Conservation (phyloP, 2,797 vertebrate genomes). For the Halcyon badia region DNA sequence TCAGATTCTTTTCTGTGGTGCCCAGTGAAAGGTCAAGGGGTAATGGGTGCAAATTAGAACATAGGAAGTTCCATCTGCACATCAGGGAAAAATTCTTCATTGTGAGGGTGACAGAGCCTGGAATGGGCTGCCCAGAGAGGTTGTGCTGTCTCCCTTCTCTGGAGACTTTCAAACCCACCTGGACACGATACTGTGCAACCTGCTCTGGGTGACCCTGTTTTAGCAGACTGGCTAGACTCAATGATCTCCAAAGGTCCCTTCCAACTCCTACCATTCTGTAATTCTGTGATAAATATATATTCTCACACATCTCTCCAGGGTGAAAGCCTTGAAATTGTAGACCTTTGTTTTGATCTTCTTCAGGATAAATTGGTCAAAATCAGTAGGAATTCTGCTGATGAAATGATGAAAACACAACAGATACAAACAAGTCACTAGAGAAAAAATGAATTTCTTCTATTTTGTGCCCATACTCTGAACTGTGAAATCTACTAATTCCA, state of each 20-base stretch:
- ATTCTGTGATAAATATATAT: neutral
- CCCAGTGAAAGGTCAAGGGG: too few relatives aligned
- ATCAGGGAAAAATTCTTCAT: neutral
- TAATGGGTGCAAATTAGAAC: too few relatives aligned
- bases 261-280: neutral
- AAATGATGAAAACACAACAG: neutral
- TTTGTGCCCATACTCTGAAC: neutral
- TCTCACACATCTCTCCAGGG: neutral
- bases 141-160: too few relatives aligned
- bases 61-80: too few relatives aligned
- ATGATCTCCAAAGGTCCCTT: neutral
- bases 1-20: too few relatives aligned
- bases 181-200: too few relatives aligned
- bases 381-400: neutral
- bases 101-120: too few relatives aligned
- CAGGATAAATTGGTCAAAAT: accelerated
- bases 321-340: neutral
- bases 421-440: neutral
- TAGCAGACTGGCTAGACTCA: too few relatives aligned
- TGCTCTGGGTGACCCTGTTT: too few relatives aligned
- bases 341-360: neutral
- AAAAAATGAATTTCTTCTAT: accelerated
- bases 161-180: too few relatives aligned
- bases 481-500: neutral
- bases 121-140: too few relatives aligned